These are phyloP conservation scores for Eulimnadia texana DNA, from an alignment of 1,140 invertebrate genomes.

Conservation along the genomic window DNA sequence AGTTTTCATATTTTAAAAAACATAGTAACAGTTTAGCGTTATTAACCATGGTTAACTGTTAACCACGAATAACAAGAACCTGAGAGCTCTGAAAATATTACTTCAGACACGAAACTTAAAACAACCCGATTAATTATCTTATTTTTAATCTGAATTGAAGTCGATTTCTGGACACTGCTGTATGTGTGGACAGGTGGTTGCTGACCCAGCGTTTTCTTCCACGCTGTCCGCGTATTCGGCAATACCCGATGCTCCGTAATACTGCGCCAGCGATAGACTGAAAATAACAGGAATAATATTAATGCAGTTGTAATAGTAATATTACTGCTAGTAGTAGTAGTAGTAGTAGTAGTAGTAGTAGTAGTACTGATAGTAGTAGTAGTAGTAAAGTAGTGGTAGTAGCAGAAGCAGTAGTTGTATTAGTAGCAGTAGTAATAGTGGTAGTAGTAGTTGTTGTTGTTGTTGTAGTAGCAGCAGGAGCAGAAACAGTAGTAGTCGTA, in stretches of 20 bases:
- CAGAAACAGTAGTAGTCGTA: neutral
- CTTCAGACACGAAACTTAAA: too few species aligned
- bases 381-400: neutral
- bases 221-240: neutral
- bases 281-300: neutral
- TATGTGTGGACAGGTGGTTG: neutral
- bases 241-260: neutral
- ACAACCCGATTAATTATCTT: too few species aligned
- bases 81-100: too few species aligned
- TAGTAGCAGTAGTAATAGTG: neutral
- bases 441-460: neutral
- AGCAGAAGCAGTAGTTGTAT: too few species aligned
- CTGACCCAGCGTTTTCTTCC: neutral
- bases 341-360: neutral
- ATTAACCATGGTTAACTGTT: too few species aligned
- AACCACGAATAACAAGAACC: too few species aligned
- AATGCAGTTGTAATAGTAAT: neutral
- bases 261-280: slow-evolving; percentile 1
- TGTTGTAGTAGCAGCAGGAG: neutral
- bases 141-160: neutral
- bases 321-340: neutral
- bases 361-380: neutral
- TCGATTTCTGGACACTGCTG: neutral
- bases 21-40: too few species aligned
- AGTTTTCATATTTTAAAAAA: too few species aligned